Base-by-base conservation (phyloP, 2,113 vertebrate species). In the Daphoenositta chrysoptera region DNA sequence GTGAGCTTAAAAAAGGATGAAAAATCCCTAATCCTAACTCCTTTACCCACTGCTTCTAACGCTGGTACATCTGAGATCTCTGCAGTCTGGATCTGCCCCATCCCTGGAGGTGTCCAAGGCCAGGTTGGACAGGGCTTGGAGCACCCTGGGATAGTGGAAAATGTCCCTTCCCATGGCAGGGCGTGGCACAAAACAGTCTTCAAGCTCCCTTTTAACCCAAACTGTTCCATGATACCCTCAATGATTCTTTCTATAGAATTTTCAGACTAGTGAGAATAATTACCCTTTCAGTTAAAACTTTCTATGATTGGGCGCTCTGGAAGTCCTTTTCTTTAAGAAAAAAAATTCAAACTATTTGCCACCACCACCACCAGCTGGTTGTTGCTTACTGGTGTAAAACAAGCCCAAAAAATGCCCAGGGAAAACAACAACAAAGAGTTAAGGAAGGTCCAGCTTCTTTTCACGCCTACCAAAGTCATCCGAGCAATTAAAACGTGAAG, bases 81-180 rank as follows among this genome's bases (percentile, higher is more conserved):
- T 23, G 23, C 47, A 53, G 0, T 23, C 35, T 71, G 71, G 11
- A 33, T 48, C 19, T 57, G 30, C 7, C 48, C 42, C 39, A 31
- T 69, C 35, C 63, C 63, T 77, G 48, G 26, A 2, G 28, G 17
- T 28, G 26, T 9, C 1, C 63, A 21, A 21, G 39, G 30, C 61
- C 16, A 13, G n/a, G 17, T 0, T 68, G 54, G 53, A 40, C 0
- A 0, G 24, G n/a, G 14, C n/a, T 69, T 54, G 47, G 63, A 61
- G 15, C 31, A 48, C 0, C 40, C 71, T 70, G 71, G 35, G 3
- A 0, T 4, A 7, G 23, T 35, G 63, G 31, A 11, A 77, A 13
- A 6, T 56, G 26, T 48, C 14, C 30, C 47, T 40, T 17, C 0
- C 7, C 3, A 2, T 54, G 39, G 4, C 53, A 68, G 11, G 4